Percentiles rank a stretch among this genome's conserved stretches.
phyloP scores from a whole-genome alignment of 2,113 vertebrate species.

The Dolichotis patagonum region DNA sequence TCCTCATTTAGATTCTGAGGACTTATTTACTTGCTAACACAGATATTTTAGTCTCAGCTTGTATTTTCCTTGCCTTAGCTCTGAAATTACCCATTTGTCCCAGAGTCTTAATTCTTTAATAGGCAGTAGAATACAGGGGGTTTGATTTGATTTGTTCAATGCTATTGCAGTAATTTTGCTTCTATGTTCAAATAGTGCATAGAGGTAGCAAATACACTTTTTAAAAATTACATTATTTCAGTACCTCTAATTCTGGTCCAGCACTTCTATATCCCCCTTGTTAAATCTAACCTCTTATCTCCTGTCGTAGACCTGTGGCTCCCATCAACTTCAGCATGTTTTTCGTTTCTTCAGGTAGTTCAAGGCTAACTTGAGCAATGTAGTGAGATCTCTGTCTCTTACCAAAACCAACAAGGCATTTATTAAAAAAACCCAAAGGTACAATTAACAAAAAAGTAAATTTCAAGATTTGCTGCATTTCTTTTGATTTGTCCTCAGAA shows the following conservation, averaged over 20 bases:
- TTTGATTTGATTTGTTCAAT: neutral
- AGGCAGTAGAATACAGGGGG: neutral
- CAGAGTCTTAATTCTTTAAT: constrained; percentile 17
- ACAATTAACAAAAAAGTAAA: neutral
- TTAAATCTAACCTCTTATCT: neutral
- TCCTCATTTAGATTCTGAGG: constrained; percentile 28
- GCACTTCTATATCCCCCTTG: neutral
- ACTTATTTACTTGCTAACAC: neutral
- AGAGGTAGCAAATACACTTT: neutral
- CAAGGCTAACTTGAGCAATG: neutral
- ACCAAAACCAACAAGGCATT: neutral
- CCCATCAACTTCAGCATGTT: neutral
- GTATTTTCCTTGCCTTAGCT: neutral
- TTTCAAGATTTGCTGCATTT: neutral
- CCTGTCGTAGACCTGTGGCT: neutral
- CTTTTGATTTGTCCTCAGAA: neutral
- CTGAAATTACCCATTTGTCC: neutral
- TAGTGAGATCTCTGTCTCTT: neutral
- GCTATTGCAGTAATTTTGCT: constrained; percentile 31
- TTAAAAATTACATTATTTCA: neutral
- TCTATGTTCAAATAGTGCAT: neutral
- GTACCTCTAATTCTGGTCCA: neutral
- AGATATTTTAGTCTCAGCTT: neutral
- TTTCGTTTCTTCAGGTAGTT: neutral
- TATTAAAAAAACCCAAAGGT: neutral